These are phyloP conservation scores for Diplogasteroides magnus DNA, from an alignment of 1,140 invertebrate species.

Conservation along the genomic window DNA sequence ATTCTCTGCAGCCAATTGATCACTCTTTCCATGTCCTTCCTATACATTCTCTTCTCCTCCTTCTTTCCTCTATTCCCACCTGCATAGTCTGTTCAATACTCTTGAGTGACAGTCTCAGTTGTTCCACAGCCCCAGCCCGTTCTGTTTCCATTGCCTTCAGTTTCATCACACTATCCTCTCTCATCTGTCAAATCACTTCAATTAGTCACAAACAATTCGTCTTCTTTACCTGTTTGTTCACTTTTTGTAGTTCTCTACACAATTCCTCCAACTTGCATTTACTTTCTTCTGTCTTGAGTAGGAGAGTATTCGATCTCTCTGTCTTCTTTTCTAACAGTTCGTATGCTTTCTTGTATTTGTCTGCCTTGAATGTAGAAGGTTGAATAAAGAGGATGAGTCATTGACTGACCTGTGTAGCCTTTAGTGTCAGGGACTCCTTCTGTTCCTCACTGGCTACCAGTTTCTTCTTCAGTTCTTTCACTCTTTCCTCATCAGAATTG, in stretches of 20 bases:
- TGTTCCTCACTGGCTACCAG: too few relatives aligned
- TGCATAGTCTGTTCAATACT: not conserved
- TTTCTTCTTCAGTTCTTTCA: too few relatives aligned
- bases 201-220: too few relatives aligned
- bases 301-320: not conserved
- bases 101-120: not conserved
- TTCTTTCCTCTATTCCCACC: not conserved
- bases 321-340: too few relatives aligned
- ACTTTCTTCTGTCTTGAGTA: not conserved
- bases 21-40: not conserved
- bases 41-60: not conserved
- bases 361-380: too few relatives aligned
- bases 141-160: not conserved
- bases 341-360: too few relatives aligned
- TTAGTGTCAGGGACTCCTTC: too few relatives aligned
- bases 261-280: not conserved
- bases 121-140: not conserved
- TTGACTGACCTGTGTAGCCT: too few relatives aligned
- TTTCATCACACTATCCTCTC: not conserved
- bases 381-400: too few relatives aligned
- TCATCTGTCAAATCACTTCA: too few relatives aligned
- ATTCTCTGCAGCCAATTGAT: not conserved
- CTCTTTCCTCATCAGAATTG: not conserved
- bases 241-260: not conserved
- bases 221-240: not conserved